Conservation (phyloP, 2,797 vertebrate genomes). For the Catostomus latipinnis region DNA sequence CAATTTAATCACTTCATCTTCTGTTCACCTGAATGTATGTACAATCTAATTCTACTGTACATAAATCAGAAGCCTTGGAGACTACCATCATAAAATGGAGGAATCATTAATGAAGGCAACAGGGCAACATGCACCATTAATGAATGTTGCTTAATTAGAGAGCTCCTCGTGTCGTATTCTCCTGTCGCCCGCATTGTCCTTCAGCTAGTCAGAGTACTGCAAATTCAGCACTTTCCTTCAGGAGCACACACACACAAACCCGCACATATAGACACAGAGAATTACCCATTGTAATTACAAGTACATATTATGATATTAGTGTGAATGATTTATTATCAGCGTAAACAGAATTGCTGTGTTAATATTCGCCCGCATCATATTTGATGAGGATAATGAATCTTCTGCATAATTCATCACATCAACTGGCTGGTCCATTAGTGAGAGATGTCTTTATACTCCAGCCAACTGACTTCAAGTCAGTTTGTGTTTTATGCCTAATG, state of each 20-base stretch:
- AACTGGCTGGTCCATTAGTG: conserved; percentile 59
- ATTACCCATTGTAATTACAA: conserved; percentile 61
- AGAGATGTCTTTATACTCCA: conserved; percentile 35
- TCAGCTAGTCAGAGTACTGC: conserved; percentile 48
- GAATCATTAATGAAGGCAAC: conserved; percentile 33
- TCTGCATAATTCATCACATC: conserved; percentile 70
- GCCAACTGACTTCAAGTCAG: conserved; percentile 23
- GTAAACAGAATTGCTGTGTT: conserved; percentile 57
- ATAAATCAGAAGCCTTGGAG: conserved; percentile 19
- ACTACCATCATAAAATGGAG: conserved; percentile 19
- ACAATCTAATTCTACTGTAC: background rate
- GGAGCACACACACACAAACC: conserved; percentile 27
- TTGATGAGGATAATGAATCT: conserved; percentile 62
- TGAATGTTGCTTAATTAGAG: conserved; percentile 59
- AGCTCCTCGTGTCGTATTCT: conserved; percentile 45
- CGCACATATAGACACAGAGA: conserved; percentile 52
- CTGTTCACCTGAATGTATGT: background rate
- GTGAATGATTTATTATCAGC: conserved; percentile 64
- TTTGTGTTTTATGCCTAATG: conserved; percentile 24
- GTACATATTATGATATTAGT: conserved; percentile 62
- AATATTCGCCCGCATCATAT: conserved; percentile 35
- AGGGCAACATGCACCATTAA: conserved; percentile 49
- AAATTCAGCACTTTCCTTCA: conserved; percentile 53
- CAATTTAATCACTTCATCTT: conserved; percentile 9
- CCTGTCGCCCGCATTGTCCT: conserved; percentile 49